Evolutionary conservation across 2,797 vertebrate genomes (phyloP), one percentile per base, ranked within the genome.

Genomic region (Merluccius polli): DNA sequence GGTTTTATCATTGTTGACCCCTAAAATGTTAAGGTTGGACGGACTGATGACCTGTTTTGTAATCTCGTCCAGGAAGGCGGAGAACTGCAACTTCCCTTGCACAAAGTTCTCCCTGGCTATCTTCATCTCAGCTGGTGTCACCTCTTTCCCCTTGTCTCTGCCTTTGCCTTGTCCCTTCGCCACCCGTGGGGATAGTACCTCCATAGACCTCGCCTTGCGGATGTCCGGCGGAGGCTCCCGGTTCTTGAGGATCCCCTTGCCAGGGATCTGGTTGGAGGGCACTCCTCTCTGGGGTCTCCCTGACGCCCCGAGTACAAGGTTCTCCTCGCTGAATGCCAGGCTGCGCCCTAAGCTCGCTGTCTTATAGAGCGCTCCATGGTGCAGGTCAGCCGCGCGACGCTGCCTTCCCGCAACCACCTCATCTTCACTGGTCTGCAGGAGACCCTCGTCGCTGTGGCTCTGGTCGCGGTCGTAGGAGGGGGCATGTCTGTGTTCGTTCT

Each of bases 31-130:
- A 29, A 96, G 93, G 24, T 82, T 87, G 0, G 93, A 94, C 0
- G 95, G 94, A 81, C 94, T 95, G 71, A 96, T 92, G 18, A 96
- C 93, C 70, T 94, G 94, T 52, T 87, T 90, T 8, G 95, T 95
- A 74, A 96, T 95, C 82, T 96, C 95, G 75, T 96, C 93, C 44
- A 96, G 86, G 88, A 96, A 96, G 11, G 92, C 93, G 10, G 95
- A 96, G 72, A 95, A 95, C 59, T 92, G 93, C 41, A 94, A 30
- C 79, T 95, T 96, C 81, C 91, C 92, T 78, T 93, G 87, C 2
- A 94, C 79, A 80, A 93, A 85, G 63, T 84, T 85, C 65, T 86
- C 78, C 75, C 70, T 90, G 15, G 87, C 83, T 69, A 67, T 81
- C 75, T 90, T 84, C 24, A 84, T 76, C 78, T 84, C 79, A 0